Evolutionary conservation across 2,113 vertebrate genomes (phyloP).

Genomic region (Garra rufa): DNA sequence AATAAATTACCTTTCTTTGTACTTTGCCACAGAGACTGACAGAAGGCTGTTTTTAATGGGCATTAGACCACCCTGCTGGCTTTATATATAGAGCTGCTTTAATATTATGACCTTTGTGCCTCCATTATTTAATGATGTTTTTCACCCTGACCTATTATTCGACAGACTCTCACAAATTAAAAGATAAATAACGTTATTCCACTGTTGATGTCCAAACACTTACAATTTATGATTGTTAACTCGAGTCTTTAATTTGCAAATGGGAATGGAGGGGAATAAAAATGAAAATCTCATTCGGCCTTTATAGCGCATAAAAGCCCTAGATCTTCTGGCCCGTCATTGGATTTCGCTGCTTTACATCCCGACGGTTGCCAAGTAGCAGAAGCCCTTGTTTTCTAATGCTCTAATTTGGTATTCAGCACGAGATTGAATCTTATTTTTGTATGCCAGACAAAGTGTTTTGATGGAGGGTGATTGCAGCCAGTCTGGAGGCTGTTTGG

Average conservation of each 20-base stretch:
- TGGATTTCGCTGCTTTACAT: constrained; percentile 86
- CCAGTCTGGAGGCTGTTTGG: constrained; percentile 98
- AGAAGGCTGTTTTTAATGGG: neutral
- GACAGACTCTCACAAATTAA: neutral
- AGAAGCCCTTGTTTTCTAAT: constrained; percentile 90
- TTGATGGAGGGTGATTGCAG: constrained; percentile 98
- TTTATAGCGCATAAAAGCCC: constrained; percentile 56
- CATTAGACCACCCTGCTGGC: neutral
- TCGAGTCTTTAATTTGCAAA: constrained; percentile 33
- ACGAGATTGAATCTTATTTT: constrained; percentile 93
- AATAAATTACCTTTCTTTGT: constrained; percentile 16
- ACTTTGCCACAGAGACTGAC: constrained; percentile 9
- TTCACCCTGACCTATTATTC: constrained; percentile 1
- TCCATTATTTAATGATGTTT: constrained; percentile 27
- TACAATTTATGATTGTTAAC: constrained; percentile 30
- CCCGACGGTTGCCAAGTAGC: constrained; percentile 96
- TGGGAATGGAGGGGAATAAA: neutral
- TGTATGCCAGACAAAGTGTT: constrained; percentile 99
- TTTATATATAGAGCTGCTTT: constrained; percentile 26
- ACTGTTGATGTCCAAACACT: neutral
- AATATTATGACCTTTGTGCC: constrained; percentile 42
- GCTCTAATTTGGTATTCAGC: constrained; percentile 98
- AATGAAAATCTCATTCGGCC: constrained; percentile 27
- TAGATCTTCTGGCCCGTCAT: constrained; percentile 80
- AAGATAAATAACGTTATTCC: constrained; percentile 16